Base-by-base conservation (phyloP, 2,888 invertebrate species). In the Spisula solida region DNA sequence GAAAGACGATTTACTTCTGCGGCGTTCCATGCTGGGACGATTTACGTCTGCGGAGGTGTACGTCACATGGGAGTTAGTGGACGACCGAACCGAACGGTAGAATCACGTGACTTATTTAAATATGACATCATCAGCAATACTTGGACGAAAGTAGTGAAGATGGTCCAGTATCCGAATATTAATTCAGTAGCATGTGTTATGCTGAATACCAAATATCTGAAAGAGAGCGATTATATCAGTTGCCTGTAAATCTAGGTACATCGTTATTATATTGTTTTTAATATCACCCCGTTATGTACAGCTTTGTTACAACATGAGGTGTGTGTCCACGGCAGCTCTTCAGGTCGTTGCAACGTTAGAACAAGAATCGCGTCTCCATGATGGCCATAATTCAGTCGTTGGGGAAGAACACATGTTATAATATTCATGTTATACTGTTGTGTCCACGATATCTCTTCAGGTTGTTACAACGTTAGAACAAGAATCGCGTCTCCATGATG, bases 41-140 rank as follows among this genome's bases (percentile, higher is more conserved):
- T 96, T 47, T 95, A 92, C 85, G 94, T 95, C 5, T 94, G 94
- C 88, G 95, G 95, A 34, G 95, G 96, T 8, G 91, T 95, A 14
- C 84, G 94, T 47, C 93, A 93, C 79, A 89, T 94, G 16, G 89
- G 92, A 16, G 82, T 93, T 18, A 87, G 91, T 34, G 92, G 94
- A 47, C 90, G 94, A 5, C 89, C 92, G 25, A 91, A 93, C 48
- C 90, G 94, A 70, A 91, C 90, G 14, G 94, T 95, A 0, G 95
- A 95, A 88, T 92, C 93, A 51, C 94, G 94, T 81, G 95, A 95
- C 84, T 85, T 95, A 84, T 95, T 93, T 86, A 93, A 91, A 66
- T 95, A 95, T 89, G 94, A 95, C 81, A 91, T 94, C 10, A 78
- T 70, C 0, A 86, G 84, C 0, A 86, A 94, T n/a, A 66, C 82